Evolutionary conservation across 2,888 invertebrate genomes (phyloP).

Genomic region (Hoplodrina blanda): DNA sequence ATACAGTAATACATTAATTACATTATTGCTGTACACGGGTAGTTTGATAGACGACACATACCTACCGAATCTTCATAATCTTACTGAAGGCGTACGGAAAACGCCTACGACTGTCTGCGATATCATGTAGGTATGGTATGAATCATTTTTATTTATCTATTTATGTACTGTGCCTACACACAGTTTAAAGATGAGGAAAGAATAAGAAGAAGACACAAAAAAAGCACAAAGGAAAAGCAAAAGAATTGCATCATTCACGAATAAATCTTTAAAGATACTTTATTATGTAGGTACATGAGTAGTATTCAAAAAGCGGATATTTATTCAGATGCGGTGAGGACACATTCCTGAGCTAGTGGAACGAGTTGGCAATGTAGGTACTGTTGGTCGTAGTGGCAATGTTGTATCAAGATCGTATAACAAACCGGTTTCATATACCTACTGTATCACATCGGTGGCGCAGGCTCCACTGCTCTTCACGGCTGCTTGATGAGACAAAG

Average conservation of each 20-base stretch:
- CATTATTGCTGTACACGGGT: too few relatives aligned
- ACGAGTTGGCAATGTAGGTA: slow-evolving; percentile 21
- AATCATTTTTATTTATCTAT: too few relatives aligned
- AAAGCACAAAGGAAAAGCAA: too few relatives aligned
- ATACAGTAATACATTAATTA: background rate
- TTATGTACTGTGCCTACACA: too few relatives aligned
- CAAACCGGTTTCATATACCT: slow-evolving; percentile 44
- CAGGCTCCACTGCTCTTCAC: slow-evolving; percentile 16
- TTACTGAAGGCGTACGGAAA: too few relatives aligned
- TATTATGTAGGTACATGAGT: background rate
- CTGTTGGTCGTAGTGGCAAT: slow-evolving; percentile 20
- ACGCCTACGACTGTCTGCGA: too few relatives aligned
- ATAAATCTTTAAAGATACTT: too few relatives aligned
- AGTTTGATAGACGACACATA: too few relatives aligned
- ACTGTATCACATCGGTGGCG: slow-evolving; percentile 24
- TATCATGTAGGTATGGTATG: too few relatives aligned
- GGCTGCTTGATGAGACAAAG: slow-evolving; percentile 3
- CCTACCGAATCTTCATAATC: too few relatives aligned
- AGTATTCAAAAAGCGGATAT: background rate
- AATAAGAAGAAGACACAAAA: too few relatives aligned
- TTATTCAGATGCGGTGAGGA: slow-evolving; percentile 12
- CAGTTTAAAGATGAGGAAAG: too few relatives aligned
- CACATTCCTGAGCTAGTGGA: slow-evolving; percentile 19
- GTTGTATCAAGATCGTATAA: background rate
- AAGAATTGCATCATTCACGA: background rate